A percentile compares a stretch with the other conserved stretches of the same genome.
These are phyloP conservation scores for Aythya baeri DNA, from an alignment of 2,113 vertebrate species.

Conservation along the genomic window DNA sequence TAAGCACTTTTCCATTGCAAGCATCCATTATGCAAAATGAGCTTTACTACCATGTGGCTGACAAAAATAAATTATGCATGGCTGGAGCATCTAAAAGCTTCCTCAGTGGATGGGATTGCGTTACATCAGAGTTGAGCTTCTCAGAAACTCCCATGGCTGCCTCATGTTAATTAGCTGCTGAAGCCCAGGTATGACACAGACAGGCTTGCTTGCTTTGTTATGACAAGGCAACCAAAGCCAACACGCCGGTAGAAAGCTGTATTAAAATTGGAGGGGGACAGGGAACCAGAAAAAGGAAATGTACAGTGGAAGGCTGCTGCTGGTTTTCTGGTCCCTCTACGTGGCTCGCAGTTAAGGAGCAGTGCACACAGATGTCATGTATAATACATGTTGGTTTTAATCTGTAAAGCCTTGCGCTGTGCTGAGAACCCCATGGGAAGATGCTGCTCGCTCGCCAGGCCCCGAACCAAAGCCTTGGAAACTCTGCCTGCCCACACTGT, in stretches of 20 bases:
- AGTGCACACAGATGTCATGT: background rate
- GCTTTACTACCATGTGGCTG: conserved; percentile 28
- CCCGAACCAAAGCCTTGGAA: background rate
- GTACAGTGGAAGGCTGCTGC: background rate
- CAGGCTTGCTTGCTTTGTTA: background rate
- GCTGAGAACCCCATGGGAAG: background rate
- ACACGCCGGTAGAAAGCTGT: background rate
- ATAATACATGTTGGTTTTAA: conserved; percentile 10
- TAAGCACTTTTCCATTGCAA: conserved; percentile 25
- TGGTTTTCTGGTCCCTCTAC: background rate
- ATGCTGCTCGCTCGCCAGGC: background rate
- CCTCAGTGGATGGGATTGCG: conserved; percentile 25
- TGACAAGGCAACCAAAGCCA: background rate
- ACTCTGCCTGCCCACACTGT: background rate
- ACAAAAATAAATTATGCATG: conserved; percentile 60
- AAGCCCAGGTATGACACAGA: background rate
- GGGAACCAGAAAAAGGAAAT: background rate
- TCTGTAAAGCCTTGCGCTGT: background rate
- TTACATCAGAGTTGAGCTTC: conserved; percentile 47
- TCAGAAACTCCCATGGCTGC: conserved; percentile 28
- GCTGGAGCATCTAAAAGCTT: conserved; percentile 40
- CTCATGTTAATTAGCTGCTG: conserved; percentile 22
- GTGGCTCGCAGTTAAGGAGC: background rate
- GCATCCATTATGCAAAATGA: conserved; percentile 39
- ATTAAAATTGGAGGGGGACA: accelerated